These are phyloP conservation scores for Oscheius sp. DNA, from an alignment of 2,888 invertebrate species.

Conservation along the genomic window DNA sequence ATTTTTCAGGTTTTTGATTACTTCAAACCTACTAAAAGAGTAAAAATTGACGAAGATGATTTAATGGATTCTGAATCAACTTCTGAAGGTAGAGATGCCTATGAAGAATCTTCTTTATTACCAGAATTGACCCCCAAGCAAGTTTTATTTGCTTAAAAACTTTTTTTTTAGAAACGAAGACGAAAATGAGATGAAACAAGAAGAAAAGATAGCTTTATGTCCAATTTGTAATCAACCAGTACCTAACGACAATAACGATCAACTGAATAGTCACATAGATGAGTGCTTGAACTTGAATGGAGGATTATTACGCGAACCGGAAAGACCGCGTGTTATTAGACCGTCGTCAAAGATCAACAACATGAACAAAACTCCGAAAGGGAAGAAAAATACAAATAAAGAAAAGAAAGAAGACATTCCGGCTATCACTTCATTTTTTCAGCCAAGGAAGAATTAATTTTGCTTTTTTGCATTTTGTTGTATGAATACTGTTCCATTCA, in stretches of 20 bases:
- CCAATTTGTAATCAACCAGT: constrained; percentile 38
- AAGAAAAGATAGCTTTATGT: constrained; percentile 21
- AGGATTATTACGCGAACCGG: background rate
- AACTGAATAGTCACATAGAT: constrained; percentile 51
- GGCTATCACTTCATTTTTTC: constrained; percentile 9
- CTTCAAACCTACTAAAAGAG: constrained; percentile 33
- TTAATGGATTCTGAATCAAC: background rate
- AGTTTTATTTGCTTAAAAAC: background rate
- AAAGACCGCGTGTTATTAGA: no score
- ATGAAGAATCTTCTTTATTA: background rate
- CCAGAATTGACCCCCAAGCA: background rate
- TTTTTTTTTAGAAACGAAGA: background rate
- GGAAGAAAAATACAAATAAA: background rate
- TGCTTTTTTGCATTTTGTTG: no score
- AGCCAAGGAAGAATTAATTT: no score
- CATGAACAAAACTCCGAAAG: no score
- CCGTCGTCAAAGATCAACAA: no score
- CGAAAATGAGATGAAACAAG: background rate
- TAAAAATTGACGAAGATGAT: constrained; percentile 20
- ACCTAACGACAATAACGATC: constrained; percentile 31
- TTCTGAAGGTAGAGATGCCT: background rate
- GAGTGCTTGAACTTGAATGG: constrained; percentile 36
- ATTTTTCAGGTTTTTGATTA: constrained; percentile 42
- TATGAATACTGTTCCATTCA: background rate
- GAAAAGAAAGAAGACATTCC: background rate